Evolutionary conservation across 2,113 vertebrate genomes (phyloP), one percentile per base, ranked within the genome.

Genomic region (Leptocoma aspasia): DNA sequence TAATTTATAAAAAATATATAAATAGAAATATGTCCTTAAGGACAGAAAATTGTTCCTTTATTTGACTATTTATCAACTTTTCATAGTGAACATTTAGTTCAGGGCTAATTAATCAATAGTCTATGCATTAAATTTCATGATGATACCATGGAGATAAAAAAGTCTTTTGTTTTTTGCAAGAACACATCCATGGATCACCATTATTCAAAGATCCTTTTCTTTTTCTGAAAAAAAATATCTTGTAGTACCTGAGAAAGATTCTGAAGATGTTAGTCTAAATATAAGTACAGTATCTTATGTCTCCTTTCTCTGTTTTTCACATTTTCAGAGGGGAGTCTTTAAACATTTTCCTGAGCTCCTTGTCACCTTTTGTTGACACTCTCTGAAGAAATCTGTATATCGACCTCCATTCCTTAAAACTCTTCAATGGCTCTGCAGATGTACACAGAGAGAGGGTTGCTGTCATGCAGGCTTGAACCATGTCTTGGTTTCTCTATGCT

Each of bases 311-410:
- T 9, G 8, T 13, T 28, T 77, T 89, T 53, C 23, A 20, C 3
- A 23, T 86, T 80, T 84, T 79, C 45, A 61, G 16, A 39, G 42
- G 75, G 8, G 3, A 54, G 2, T 39, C 14, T 45, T 81, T 59
- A 78, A 66, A 4, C 7, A 75, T 52, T 78, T 16, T 70, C 3
- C 11, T 57, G 3, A 73, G 2, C 5, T 64, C 5, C 28, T 82
- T 1, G 1, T n/a, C 35, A 54, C 44, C 22, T 84, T 80, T 79
- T 37, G 6, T 20, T 2, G 2, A 1, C 21, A 45, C 1, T 68
- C 20, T 9, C 17, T 71, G 44, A 54, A 84, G 73, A 44, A 9
- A 70, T 27, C 27, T 70, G 8, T 28, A 9, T 39, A 56, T 49
- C 0, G 1, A 57, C 3, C 11, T 1, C 1, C 5, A 26, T 72